Evolutionary conservation across 2,113 vertebrate genomes (phyloP).

Genomic region (Erinaceus europaeus): DNA sequence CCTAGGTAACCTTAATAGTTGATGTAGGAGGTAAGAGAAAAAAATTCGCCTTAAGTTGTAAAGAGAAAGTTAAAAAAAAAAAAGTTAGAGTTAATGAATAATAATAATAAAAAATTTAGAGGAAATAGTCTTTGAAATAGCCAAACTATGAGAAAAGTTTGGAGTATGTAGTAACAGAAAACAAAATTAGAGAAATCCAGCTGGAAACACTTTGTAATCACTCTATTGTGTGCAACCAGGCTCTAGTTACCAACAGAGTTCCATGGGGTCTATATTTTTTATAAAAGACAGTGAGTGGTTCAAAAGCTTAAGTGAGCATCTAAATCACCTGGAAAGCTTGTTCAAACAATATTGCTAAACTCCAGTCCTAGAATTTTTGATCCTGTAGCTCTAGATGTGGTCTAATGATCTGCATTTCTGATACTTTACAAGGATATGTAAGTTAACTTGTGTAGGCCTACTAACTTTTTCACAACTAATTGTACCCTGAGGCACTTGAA

Average conservation of each 20-base stretch:
- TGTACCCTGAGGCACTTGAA: background rate
- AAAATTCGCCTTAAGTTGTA: no score
- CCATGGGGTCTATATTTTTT: rapidly evolving
- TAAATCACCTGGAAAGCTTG: background rate
- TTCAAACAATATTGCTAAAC: background rate
- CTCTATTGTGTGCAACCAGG: background rate
- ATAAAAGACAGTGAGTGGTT: no score
- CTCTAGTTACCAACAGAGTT: background rate
- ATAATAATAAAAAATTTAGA: background rate
- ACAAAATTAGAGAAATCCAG: background rate
- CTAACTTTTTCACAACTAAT: background rate
- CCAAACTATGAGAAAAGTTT: background rate
- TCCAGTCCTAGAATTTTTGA: background rate
- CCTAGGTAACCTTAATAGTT: constrained; percentile 68
- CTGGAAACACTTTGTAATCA: no score
- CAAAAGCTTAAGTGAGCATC: background rate
- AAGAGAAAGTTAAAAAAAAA: no score
- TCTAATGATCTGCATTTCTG: background rate
- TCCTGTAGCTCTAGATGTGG: background rate
- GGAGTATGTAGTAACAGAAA: background rate
- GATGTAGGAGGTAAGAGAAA: no score
- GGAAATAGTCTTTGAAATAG: background rate
- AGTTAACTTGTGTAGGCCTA: no score
- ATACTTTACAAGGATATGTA: background rate
- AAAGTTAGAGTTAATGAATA: no score